These are phyloP conservation scores for Avahi laniger DNA, from an alignment of 2,797 vertebrate species.

Conservation along the genomic window DNA sequence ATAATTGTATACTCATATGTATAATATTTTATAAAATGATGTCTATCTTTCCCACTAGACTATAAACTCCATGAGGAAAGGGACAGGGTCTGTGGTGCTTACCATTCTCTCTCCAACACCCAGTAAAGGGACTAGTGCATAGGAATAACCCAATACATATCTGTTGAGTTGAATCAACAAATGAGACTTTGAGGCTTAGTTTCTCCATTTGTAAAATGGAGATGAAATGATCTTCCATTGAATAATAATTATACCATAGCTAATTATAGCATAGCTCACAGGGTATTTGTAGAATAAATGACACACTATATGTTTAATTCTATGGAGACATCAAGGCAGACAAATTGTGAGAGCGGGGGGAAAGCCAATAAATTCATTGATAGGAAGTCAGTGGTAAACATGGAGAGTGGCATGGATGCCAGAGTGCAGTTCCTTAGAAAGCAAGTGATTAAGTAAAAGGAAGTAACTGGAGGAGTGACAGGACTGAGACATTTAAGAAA, in stretches of 20 bases:
- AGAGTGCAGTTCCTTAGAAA: background rate
- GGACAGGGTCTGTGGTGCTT: background rate
- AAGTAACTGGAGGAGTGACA: background rate
- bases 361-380: background rate
- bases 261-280: background rate
- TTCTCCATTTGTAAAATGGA: background rate
- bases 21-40: background rate
- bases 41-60: background rate
- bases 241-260: background rate
- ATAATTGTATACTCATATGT: background rate
- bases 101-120: background rate
- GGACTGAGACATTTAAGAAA: background rate
- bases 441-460: background rate
- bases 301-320: background rate
- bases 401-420: background rate
- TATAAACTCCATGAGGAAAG: background rate
- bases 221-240: background rate
- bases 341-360: background rate
- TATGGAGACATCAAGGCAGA: background rate
- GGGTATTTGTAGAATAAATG: background rate
- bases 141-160: background rate
- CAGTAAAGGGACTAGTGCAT: background rate
- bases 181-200: background rate
- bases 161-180: background rate
- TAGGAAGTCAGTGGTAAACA: background rate